Evolutionary conservation across 2,888 invertebrate genomes (phyloP), one percentile per base, ranked within the genome.

Genomic region (Seira ritae): DNA sequence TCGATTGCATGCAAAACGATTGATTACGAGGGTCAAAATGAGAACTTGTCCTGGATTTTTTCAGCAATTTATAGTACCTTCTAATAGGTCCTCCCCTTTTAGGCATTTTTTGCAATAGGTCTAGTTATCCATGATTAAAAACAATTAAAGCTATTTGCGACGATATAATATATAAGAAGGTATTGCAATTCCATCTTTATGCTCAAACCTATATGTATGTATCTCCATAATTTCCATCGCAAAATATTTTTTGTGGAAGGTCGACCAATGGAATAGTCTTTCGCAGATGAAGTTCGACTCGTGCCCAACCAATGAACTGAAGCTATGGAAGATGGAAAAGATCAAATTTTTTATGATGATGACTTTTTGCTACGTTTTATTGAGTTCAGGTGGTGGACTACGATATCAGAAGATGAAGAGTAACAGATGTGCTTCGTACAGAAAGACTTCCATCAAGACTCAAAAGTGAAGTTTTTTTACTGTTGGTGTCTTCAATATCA

Each of bases 281-380:
- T 72, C 70, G 24, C 55, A 46, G 19, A 62, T 69, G 65, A 23
- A 67, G 37, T 20, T 62, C 60, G 72, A 82, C 82, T 82, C 82
- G 82, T 82, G 82, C 82, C 82, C 70, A 46, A 37, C 82, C 77
- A 82, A 82, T 82, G 60, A 76, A 82, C 77, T 77, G 82, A 72
- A 77, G 67, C 72, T 62, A 46, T 42, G 71, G 71, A 60, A 77
- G 24, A n/a, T 22, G 17, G 17, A 50, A n/a, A 50, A 50, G 50
- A 50, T 50, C 12, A 20, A 46, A 37, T 76, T 67, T 68, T 62
- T 37, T 23, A 17, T 66, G 79, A 55, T 60, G 68, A 68, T 68
- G 67, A 50, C 50, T 50, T 42, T 42, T 42, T 4, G 6, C 42
- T 12, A 42, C 42, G 4, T 50, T 50, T 50, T 50, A 50, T 50